Percentiles rank a stretch among this genome's conserved stretches.
Conservation (phyloP, 2,113 vertebrate species). For the Pterocles burchelli region DNA sequence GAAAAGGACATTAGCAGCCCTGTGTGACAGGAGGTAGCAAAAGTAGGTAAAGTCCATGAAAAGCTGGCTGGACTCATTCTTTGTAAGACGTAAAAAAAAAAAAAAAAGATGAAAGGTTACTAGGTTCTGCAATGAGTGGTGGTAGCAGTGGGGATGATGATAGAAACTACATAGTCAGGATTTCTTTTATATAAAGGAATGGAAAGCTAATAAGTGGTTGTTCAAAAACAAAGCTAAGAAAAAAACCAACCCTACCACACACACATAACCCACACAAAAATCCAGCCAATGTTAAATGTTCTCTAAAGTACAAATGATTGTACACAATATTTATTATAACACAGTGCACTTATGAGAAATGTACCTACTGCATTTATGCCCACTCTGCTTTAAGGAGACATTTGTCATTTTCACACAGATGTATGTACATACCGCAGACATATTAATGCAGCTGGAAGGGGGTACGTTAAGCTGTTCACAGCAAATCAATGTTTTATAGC, state of each 20-base stretch:
- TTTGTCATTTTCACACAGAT: background rate
- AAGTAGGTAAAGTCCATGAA: background rate
- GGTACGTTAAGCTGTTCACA: constrained; percentile 23
- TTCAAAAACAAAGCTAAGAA: background rate
- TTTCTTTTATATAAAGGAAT: background rate
- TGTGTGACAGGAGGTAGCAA: background rate
- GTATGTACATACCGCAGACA: background rate
- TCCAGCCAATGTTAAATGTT: background rate
- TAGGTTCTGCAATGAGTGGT: background rate
- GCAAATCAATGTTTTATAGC: constrained; percentile 29
- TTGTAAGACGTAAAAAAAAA: background rate
- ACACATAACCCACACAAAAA: background rate
- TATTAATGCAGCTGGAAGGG: constrained; percentile 22
- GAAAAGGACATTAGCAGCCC: background rate
- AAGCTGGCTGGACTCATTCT: background rate
- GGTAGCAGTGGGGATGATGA: background rate
- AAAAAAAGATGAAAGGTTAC: background rate
- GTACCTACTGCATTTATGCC: background rate
- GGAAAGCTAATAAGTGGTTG: background rate
- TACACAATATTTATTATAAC: background rate
- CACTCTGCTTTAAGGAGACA: background rate
- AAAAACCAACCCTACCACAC: background rate
- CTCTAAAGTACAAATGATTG: background rate
- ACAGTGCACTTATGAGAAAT: background rate
- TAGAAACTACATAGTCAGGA: background rate